A percentile compares a stretch with the other conserved stretches of the same genome.
phyloP scores from a whole-genome alignment of 2,113 vertebrate species.

The Pachycephala philippinensis region DNA sequence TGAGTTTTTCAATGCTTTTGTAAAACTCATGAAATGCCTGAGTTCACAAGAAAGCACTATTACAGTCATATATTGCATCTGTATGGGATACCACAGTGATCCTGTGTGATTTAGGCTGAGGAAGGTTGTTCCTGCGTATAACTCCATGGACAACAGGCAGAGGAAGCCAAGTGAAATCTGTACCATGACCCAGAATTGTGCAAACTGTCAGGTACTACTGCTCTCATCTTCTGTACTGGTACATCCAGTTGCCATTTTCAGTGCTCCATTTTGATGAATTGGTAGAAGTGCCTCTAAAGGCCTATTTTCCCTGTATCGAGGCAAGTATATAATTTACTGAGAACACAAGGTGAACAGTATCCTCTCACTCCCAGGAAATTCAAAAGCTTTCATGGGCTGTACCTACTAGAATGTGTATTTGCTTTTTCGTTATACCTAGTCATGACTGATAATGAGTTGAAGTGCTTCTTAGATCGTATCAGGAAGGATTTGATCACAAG shows the following conservation, averaged over 20 bases:
- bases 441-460: not conserved
- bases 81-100: not conserved
- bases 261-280: not conserved
- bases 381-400: not conserved
- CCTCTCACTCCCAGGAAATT: not conserved
- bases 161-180: not conserved
- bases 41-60: not conserved
- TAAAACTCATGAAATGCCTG: not conserved
- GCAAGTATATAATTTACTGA: not conserved
- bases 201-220: not conserved
- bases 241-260: not conserved
- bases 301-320: not conserved
- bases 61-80: not conserved
- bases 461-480: not conserved
- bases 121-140: not conserved
- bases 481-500: not conserved
- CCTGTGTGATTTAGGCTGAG: not conserved
- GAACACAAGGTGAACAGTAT: not conserved
- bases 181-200: not conserved
- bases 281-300: not conserved
- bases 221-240: not conserved
- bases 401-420: not conserved
- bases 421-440: not conserved
- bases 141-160: not conserved
- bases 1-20: not conserved